Percentiles rank a stretch among this genome's conserved stretches.
phyloP scores from a whole-genome alignment of 2,113 vertebrate species.

The Crotophaga sulcirostris region DNA sequence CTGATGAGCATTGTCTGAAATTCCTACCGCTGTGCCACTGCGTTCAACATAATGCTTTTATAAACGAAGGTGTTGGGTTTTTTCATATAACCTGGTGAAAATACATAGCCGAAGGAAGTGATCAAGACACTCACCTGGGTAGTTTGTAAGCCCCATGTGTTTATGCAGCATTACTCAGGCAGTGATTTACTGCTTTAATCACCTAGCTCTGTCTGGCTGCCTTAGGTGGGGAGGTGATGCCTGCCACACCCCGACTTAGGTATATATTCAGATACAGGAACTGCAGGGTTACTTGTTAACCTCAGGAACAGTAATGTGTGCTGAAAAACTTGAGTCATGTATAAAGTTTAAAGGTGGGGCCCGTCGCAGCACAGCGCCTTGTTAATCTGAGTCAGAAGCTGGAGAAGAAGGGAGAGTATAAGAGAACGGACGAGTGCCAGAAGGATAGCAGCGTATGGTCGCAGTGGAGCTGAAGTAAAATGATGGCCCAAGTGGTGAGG shows the following conservation, averaged over 20 bases:
- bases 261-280: slow-evolving; percentile 61
- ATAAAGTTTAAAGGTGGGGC: slow-evolving; percentile 81
- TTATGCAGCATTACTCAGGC: slow-evolving; percentile 82
- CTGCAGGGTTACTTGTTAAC: slow-evolving; percentile 63
- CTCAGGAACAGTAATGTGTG: slow-evolving; percentile 23
- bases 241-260: slow-evolving; percentile 66
- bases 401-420: slow-evolving; percentile 73
- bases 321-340: slow-evolving; percentile 81
- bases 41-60: neutral
- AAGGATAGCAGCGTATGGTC: slow-evolving; percentile 33
- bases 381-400: slow-evolving; percentile 75
- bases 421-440: slow-evolving; percentile 58
- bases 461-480: slow-evolving; percentile 9
- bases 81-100: neutral
- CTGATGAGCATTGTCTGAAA: neutral
- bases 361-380: slow-evolving; percentile 47
- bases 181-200: slow-evolving; percentile 74
- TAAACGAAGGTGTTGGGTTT: neutral
- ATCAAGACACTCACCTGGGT: slow-evolving; percentile 14
- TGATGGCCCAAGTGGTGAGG: slow-evolving; percentile 30
- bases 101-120: slow-evolving; percentile 57
- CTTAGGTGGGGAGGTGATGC: slow-evolving; percentile 69
- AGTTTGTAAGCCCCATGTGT: slow-evolving; percentile 24
- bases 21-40: neutral
- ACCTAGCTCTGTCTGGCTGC: slow-evolving; percentile 72